phyloP scores from a whole-genome alignment of 2,797 vertebrate species.

The Hypotaenidia okinawae region DNA sequence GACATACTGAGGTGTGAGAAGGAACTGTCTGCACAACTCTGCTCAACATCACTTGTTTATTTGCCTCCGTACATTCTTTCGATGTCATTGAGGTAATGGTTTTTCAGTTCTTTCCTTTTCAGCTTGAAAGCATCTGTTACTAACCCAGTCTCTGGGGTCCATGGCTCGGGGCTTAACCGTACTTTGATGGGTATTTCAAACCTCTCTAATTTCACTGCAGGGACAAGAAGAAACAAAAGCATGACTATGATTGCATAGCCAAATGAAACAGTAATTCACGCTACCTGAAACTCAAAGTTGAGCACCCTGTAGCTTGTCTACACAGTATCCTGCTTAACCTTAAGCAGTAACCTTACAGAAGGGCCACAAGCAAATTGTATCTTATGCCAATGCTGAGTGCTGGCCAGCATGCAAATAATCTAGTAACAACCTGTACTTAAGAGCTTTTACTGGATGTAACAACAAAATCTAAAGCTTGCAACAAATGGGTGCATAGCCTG shows the following conservation, averaged over 20 bases:
- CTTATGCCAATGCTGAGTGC: not conserved
- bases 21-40: slow-evolving; percentile 11
- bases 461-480: not conserved
- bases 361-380: not conserved
- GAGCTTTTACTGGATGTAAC: not conserved
- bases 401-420: not conserved
- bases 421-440: not conserved
- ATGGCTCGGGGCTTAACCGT: slow-evolving; percentile 93
- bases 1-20: slow-evolving; percentile 24
- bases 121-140: slow-evolving; percentile 98
- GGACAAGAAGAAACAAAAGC: not conserved
- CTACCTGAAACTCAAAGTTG: not conserved
- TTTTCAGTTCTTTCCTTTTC: slow-evolving; percentile 97
- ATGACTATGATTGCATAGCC: not conserved
- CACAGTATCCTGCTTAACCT: not conserved
- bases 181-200: slow-evolving; percentile 98
- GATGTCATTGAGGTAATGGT: slow-evolving; percentile 95
- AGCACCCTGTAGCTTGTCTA: not conserved
- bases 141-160: slow-evolving; percentile 97
- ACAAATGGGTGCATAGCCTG: not conserved
- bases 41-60: slow-evolving; percentile 66
- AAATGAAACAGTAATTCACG: not conserved
- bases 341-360: not conserved
- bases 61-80: slow-evolving; percentile 98
- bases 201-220: slow-evolving; percentile 92